phyloP scores from a whole-genome alignment of 1,140 invertebrate species.

The Rhopalosiphum padi region DNA sequence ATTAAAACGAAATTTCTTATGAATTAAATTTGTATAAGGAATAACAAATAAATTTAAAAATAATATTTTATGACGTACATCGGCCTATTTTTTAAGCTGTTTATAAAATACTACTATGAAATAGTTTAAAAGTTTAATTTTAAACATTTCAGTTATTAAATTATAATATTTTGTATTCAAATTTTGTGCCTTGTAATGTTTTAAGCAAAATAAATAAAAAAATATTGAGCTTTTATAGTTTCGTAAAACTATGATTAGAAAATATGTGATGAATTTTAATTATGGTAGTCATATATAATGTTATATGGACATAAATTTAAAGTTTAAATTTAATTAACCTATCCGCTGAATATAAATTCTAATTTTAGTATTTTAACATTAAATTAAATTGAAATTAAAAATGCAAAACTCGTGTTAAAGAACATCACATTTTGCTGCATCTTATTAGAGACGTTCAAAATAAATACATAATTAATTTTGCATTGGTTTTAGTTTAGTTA shows the following conservation, averaged over 20 bases:
- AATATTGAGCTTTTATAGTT: neutral
- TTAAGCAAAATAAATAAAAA: neutral
- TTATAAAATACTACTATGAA: neutral
- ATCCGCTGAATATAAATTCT: neutral
- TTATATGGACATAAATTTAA: neutral
- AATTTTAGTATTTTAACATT: neutral
- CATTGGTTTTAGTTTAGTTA: neutral
- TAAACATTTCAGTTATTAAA: neutral
- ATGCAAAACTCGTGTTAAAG: neutral
- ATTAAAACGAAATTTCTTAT: neutral
- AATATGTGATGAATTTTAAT: neutral
- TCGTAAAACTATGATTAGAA: neutral
- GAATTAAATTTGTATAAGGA: neutral
- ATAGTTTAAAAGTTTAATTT: conserved; percentile 19
- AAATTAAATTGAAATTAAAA: conserved; percentile 3
- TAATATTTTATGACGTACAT: neutral
- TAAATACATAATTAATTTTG: neutral
- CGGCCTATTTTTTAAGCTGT: neutral
- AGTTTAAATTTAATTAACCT: conserved; percentile 14
- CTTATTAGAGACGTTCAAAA: neutral
- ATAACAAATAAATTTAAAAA: neutral
- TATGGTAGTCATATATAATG: neutral
- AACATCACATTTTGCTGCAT: neutral
- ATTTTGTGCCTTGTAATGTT: neutral
- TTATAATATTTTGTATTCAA: neutral